Conservation (phyloP, 2,797 vertebrate species). For the Eutrigla gurnardus region DNA sequence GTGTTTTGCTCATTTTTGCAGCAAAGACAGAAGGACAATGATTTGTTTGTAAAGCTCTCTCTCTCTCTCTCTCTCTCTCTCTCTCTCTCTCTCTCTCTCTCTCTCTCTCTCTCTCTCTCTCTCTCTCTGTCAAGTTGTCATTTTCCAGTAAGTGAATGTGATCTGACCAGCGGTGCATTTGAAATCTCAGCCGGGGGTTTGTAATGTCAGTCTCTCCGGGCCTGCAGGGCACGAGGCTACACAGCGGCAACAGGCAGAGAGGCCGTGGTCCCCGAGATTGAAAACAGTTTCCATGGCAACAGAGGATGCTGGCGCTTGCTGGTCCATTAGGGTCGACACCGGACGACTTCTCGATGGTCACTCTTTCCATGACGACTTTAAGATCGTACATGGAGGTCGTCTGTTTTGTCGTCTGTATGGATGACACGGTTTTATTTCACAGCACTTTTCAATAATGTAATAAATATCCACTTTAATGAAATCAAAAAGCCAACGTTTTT, state of each 20-base stretch:
- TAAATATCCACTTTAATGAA: neutral
- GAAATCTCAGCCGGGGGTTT: neutral
- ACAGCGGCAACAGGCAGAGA: conserved; percentile 6
- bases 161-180: conserved; percentile 29
- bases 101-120: neutral
- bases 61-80: neutral
- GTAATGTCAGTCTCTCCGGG: conserved; percentile 15
- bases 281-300: conserved; percentile 56
- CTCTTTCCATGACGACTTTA: neutral
- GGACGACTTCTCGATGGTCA: neutral
- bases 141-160: conserved; percentile 30
- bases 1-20: conserved; percentile 4
- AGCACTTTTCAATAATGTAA: neutral
- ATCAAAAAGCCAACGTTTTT: neutral
- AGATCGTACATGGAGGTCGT: neutral
- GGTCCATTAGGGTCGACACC: conserved; percentile 1
- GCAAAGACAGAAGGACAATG: neutral
- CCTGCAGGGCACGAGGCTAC: conserved; percentile 16
- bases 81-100: neutral
- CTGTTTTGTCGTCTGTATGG: neutral
- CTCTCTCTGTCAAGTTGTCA: conserved; percentile 11
- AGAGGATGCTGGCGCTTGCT: conserved; percentile 38
- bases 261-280: conserved; percentile 1
- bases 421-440: neutral
- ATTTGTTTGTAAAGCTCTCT: neutral